Conservation (phyloP, 2,797 vertebrate species). For the Pogonophryne albipinna region DNA sequence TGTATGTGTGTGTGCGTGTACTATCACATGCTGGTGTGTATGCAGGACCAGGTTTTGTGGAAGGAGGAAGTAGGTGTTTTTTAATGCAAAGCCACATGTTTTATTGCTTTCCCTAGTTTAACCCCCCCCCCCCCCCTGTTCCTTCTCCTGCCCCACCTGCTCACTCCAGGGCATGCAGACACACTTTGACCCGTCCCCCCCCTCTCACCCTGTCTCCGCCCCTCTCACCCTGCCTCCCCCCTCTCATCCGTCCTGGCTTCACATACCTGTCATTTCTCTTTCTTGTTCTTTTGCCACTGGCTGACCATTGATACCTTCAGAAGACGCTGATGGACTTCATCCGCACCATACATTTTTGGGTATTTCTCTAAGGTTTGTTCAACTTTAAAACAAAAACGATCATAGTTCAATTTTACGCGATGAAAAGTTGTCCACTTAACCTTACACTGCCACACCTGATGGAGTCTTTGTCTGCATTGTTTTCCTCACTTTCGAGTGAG, state of each 20-base stretch:
- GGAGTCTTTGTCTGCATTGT: not conserved
- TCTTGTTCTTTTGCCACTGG: constrained; percentile 22
- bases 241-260: constrained; percentile 23
- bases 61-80: constrained; percentile 59
- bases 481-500: not conserved
- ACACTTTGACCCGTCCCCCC: constrained; percentile 44
- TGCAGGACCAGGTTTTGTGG: constrained; percentile 8
- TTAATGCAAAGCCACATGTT: constrained; percentile 72
- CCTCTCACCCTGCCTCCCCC: constrained; percentile 27
- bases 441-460: not conserved
- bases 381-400: not conserved
- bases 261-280: constrained; percentile 67
- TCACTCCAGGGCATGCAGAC: constrained; percentile 57
- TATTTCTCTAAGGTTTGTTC: no score
- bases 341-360: not conserved
- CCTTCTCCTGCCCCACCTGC: not conserved
- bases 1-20: not conserved
- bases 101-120: constrained; percentile 71
- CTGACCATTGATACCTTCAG: not conserved
- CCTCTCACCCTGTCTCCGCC: not conserved
- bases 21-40: not conserved
- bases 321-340: not conserved
- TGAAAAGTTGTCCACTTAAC: not conserved
- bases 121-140: constrained; percentile 2
- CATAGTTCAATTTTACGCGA: not conserved